phyloP scores from a whole-genome alignment of 2,888 invertebrate genomes.

The Nomada flava region DNA sequence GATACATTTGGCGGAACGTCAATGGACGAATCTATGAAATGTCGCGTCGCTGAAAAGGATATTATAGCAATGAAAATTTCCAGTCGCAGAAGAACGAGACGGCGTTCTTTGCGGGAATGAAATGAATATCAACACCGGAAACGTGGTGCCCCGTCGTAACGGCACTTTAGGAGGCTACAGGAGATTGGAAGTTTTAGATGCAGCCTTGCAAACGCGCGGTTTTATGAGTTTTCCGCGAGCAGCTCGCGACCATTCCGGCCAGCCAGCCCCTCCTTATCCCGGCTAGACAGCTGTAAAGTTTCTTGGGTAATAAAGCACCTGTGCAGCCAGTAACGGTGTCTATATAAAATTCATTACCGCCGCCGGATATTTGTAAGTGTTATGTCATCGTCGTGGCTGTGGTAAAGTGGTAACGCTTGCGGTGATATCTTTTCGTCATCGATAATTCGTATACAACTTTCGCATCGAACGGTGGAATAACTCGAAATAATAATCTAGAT shows the following conservation, averaged over 20 bases:
- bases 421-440: neutral
- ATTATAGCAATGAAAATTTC: too few species aligned
- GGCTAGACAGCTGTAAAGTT: slow-evolving; percentile 59
- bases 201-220: slow-evolving; percentile 71
- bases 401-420: neutral
- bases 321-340: slow-evolving; percentile 44
- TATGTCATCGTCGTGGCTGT: slow-evolving; percentile 41
- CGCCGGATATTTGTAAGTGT: slow-evolving; percentile 45
- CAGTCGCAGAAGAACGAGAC: neutral
- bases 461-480: too few species aligned
- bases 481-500: too few species aligned
- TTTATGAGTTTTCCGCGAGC: slow-evolving; percentile 80
- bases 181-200: slow-evolving; percentile 71
- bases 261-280: slow-evolving; percentile 64
- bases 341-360: slow-evolving; percentile 58
- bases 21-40: neutral
- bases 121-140: slow-evolving; percentile 48
- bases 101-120: slow-evolving; percentile 25
- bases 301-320: slow-evolving; percentile 59
- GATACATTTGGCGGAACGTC: neutral
- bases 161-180: slow-evolving; percentile 40
- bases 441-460: too few species aligned
- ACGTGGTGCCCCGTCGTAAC: slow-evolving; percentile 38
- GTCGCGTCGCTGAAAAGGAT: too few species aligned
- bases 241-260: slow-evolving; percentile 71